phyloP scores from a whole-genome alignment of 2,797 vertebrate genomes.

The Rhinella marina region DNA sequence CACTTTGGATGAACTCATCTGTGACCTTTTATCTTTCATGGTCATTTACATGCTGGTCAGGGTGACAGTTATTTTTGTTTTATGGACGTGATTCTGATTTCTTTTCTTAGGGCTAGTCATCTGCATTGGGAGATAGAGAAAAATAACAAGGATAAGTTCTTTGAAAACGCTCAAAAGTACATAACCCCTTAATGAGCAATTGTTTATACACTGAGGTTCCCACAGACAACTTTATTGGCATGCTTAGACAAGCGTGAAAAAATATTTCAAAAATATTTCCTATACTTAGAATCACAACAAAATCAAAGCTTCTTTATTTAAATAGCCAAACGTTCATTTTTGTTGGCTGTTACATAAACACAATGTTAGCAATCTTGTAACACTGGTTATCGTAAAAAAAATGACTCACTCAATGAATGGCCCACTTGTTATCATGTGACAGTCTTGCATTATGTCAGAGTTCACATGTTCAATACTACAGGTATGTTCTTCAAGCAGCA shows the following conservation, averaged over 20 bases:
- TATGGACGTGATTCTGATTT: not conserved
- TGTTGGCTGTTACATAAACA: slow-evolving; percentile 9
- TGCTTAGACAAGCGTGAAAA: slow-evolving; percentile 1
- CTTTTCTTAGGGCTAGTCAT: not conserved
- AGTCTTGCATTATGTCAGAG: not conserved
- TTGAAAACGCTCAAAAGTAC: not conserved
- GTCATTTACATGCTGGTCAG: not conserved
- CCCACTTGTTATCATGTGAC: not conserved
- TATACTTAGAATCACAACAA: slow-evolving; percentile 14
- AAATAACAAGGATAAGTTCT: not conserved
- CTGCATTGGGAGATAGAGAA: not conserved
- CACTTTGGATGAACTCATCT: not conserved
- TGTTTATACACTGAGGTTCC: slow-evolving; percentile 1
- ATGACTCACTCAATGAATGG: slow-evolving; percentile 4
- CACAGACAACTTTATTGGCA: not conserved
- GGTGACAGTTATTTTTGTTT: not conserved
- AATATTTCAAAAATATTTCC: not conserved
- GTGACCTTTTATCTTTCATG: not conserved
- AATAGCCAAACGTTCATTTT: not conserved
- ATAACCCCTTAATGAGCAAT: not conserved
- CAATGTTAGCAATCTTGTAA: slow-evolving; percentile 18
- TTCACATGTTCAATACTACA: not conserved
- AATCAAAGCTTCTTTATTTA: not conserved
- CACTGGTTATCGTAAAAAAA: not conserved
- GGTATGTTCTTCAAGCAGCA: not conserved